Percentiles rank a stretch among this genome's conserved stretches.
Evolutionary conservation across 2,888 invertebrate species (phyloP).

Genomic region (Lasioglossum leucozonium): DNA sequence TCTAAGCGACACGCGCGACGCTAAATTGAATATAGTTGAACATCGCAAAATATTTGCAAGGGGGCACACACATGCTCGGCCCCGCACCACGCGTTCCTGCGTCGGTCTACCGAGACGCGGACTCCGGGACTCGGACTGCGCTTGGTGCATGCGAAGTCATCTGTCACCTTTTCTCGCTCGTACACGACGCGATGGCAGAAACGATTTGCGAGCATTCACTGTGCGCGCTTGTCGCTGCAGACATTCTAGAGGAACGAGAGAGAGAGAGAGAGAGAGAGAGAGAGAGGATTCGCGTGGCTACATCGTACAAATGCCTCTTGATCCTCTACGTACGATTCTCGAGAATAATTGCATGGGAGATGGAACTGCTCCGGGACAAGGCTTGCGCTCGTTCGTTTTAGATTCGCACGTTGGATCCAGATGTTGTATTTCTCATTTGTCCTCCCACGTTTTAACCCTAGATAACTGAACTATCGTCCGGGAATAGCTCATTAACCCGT

Average conservation of each 20-base stretch:
- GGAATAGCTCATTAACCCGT: neutral
- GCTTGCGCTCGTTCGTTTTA: neutral
- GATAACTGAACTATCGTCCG: neutral
- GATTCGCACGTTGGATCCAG: neutral
- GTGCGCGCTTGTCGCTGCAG: neutral
- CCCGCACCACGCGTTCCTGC: neutral
- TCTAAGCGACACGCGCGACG: slow-evolving; percentile 33
- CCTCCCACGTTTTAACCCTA: neutral
- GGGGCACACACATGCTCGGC: neutral
- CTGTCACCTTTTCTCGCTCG: neutral
- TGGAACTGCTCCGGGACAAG: neutral
- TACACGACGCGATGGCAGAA: neutral
- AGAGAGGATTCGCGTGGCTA: neutral
- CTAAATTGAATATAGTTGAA: slow-evolving; percentile 49
- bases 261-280: neutral
- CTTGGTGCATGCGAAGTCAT: neutral
- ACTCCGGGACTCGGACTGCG: neutral
- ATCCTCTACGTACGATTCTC: neutral
- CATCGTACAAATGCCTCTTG: slow-evolving; percentile 1
- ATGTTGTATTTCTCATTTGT: neutral
- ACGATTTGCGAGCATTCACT: neutral
- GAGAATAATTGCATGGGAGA: neutral
- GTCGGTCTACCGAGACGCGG: neutral
- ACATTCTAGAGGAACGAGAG: neutral
- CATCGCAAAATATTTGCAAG: slow-evolving; percentile 27